Conservation (phyloP, 2,797 vertebrate species). For the Girardinus metallicus region DNA sequence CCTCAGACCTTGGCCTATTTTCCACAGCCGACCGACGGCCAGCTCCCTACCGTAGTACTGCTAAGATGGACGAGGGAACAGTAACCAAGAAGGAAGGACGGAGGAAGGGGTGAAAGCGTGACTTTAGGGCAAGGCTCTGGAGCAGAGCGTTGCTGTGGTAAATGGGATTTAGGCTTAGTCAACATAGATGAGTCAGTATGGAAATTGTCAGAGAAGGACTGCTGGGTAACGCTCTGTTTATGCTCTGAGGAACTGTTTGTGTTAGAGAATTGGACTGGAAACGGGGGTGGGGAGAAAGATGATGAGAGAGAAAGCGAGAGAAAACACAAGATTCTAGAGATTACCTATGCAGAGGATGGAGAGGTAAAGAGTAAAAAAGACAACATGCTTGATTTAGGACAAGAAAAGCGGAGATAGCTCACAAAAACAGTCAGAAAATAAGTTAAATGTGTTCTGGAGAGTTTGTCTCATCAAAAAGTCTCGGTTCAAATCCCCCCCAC, state of each 20-base stretch:
- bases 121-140: conserved; percentile 62
- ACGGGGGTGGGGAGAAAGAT: neutral
- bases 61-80: conserved; percentile 57
- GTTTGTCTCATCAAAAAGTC: conserved; percentile 23
- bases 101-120: conserved; percentile 12
- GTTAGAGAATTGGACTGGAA: neutral
- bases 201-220: conserved; percentile 64
- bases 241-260: conserved; percentile 41
- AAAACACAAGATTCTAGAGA: conserved; percentile 33
- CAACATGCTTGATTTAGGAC: neutral
- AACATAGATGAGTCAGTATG: conserved; percentile 72
- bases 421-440: conserved; percentile 14
- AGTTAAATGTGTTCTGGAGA: conserved; percentile 14
- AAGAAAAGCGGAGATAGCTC: conserved; percentile 14
- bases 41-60: conserved; percentile 53
- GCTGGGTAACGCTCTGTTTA: conserved; percentile 48
- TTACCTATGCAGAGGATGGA: conserved; percentile 25
- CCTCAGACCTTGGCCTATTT: conserved; percentile 72
- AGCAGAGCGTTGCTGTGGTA: conserved; percentile 45
- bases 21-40: conserved; percentile 58
- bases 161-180: conserved; percentile 71
- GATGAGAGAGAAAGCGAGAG: conserved; percentile 13
- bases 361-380: conserved; percentile 11
- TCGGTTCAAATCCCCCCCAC: conserved; percentile 39
- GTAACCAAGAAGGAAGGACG: conserved; percentile 29